Percentiles rank a stretch among this genome's conserved stretches.
phyloP scores from a whole-genome alignment of 1,140 invertebrate genomes.

The Phymastichus coffea region DNA sequence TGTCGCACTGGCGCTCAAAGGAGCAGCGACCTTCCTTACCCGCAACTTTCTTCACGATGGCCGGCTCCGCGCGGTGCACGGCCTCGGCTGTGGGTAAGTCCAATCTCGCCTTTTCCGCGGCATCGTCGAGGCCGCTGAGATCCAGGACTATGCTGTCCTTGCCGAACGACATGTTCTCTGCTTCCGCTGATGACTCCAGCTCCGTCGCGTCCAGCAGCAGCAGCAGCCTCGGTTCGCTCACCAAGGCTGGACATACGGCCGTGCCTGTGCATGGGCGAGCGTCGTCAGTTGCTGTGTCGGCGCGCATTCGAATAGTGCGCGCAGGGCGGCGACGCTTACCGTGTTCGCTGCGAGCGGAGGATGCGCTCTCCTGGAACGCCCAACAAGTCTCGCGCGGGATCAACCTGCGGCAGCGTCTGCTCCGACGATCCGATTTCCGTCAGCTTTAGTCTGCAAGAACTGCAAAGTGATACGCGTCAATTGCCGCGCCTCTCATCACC shows the following conservation, averaged over 20 bases:
- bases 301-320: too few species aligned
- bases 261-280: slow-evolving; percentile 41
- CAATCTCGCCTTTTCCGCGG: slow-evolving; percentile 28
- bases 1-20: too few species aligned
- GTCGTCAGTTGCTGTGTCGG: neutral
- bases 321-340: neutral
- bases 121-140: slow-evolving; percentile 27
- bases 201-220: slow-evolving; percentile 35
- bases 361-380: slow-evolving; percentile 10
- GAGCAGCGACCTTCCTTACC: slow-evolving; percentile 33
- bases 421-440: slow-evolving; percentile 52
- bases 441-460: slow-evolving; percentile 47
- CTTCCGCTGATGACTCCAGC: slow-evolving; percentile 17
- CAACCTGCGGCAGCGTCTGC: slow-evolving; percentile 51
- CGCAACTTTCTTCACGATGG: slow-evolving; percentile 43
- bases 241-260: slow-evolving; percentile 47
- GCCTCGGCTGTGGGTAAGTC: slow-evolving; percentile 27
- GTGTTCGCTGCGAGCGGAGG: neutral
- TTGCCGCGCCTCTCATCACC: too few species aligned
- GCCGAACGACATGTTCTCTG: slow-evolving; percentile 19
- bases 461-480: slow-evolving; percentile 21
- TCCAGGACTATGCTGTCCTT: slow-evolving; percentile 31
- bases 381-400: slow-evolving; percentile 39
- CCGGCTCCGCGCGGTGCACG: slow-evolving; percentile 34
- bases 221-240: slow-evolving; percentile 42